phyloP scores from a whole-genome alignment of 2,113 vertebrate species.

The Gasterosteus nipponicus region DNA sequence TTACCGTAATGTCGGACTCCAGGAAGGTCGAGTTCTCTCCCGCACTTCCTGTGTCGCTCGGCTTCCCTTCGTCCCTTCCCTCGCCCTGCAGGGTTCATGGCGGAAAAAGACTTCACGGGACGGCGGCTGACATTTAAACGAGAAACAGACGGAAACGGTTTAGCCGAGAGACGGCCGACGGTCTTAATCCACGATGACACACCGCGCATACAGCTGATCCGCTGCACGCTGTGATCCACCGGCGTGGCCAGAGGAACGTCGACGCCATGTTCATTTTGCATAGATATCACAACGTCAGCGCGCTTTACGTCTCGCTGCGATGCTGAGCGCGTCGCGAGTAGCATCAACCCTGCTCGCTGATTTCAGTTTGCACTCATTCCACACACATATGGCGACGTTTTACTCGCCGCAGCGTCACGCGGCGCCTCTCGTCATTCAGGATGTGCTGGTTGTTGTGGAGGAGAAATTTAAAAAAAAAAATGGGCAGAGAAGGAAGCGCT shows the following conservation, averaged over 20 bases:
- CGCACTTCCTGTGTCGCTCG: neutral
- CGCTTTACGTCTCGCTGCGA: no score
- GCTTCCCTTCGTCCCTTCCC: neutral
- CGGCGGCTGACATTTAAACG: neutral
- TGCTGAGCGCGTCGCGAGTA: no score
- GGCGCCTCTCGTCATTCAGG: slow-evolving; percentile 28
- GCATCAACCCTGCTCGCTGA: no score
- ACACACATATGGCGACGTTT: neutral
- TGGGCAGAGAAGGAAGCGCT: slow-evolving; percentile 38
- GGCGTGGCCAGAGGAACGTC: no score
- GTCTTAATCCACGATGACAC: no score
- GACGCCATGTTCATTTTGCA: no score
- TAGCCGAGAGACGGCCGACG: neutral
- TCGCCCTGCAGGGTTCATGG: neutral
- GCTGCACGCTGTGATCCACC: no score
- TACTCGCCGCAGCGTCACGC: neutral
- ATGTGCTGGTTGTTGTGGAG: slow-evolving; percentile 47
- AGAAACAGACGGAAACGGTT: neutral
- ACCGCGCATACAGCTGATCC: no score
- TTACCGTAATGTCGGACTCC: slow-evolving; percentile 33
- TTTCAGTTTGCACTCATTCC: no score
- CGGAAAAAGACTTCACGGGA: slow-evolving; percentile 16
- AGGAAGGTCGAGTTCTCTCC: slow-evolving; percentile 39
- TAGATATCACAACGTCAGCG: no score
- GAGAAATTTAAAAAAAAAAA: slow-evolving; percentile 1